Conservation (phyloP, 1,140 invertebrate genomes). For the Chelonus insularis region DNA sequence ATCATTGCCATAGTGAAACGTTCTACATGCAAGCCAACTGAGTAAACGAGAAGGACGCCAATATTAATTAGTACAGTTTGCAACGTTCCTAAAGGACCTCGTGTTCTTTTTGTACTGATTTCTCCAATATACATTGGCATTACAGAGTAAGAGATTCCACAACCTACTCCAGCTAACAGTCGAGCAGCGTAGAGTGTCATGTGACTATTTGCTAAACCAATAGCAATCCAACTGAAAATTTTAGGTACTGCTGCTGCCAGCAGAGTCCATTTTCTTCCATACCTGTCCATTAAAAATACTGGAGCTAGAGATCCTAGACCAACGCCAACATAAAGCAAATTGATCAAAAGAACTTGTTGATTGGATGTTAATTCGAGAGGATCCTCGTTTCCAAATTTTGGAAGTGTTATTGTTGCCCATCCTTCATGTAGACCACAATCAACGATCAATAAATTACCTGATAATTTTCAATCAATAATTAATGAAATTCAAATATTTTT, state of each 20-base stretch:
- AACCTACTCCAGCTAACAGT: slow-evolving; percentile 57
- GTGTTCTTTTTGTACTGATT: slow-evolving; percentile 61
- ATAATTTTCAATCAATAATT: not conserved
- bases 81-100: slow-evolving; percentile 64
- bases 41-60: slow-evolving; percentile 63
- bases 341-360: slow-evolving; percentile 49
- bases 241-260: slow-evolving; percentile 61
- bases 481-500: too few species aligned
- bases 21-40: slow-evolving; percentile 53
- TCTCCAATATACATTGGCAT: slow-evolving; percentile 67
- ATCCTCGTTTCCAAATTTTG: slow-evolving; percentile 48
- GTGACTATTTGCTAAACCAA: slow-evolving; percentile 51
- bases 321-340: slow-evolving; percentile 53
- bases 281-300: slow-evolving; percentile 61
- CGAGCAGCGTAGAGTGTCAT: slow-evolving; percentile 54
- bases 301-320: slow-evolving; percentile 53
- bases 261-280: slow-evolving; percentile 64
- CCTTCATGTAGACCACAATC: slow-evolving; percentile 56
- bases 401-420: slow-evolving; percentile 53
- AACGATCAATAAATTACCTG: slow-evolving; percentile 55
- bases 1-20: slow-evolving; percentile 54
- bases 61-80: slow-evolving; percentile 64
- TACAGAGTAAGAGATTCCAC: slow-evolving; percentile 57
- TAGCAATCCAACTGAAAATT: slow-evolving; percentile 62
- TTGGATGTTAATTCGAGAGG: slow-evolving; percentile 39